Base-by-base conservation (phyloP, 1,140 invertebrate species). In the Druon quercuslanigerum region DNA sequence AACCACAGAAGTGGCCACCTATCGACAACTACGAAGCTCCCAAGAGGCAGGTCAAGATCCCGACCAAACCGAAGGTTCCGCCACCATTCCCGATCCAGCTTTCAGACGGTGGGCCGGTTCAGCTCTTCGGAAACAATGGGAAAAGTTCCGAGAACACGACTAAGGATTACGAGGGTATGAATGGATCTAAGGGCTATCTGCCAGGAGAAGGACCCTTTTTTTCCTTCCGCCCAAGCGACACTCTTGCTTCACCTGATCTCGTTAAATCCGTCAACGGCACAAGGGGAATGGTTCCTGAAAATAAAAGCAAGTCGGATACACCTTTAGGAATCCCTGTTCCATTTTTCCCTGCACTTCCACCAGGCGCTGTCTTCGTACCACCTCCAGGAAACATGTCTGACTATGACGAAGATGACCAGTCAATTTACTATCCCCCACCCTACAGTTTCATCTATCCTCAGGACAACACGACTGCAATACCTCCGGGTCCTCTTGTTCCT, bases 31-130 rank as follows among this genome's bases (percentile, higher is more conserved):
- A 96, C 87, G 92, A 95, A 87, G 96, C 96, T 52, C 96, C 96
- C 8, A 92, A 93, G 81, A 93, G 96, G 80, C 95, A 95, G 89
- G 95, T 97, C 81, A 96, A 96, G 88, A 92, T 96, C 83, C 95
- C 95, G 8, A 84, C 92, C 9, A 93, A 93, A 85, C 95, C 95
- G 0, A 94, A 94, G 88, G 93, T 97, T 82, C 96, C 96, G 89
- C 96, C 96, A 91, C 96, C 96, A 86, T 97, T 97, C 94, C 96
- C 96, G 83, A 94, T 97, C 87, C 96, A 96, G 90, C 93, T 97
- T 84, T 93, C 93, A 82, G 95, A 96, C 80, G 93, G 94, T 76
- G 96, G 96, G 80, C 96, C 96, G 78, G 92, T 96, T 82, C 93
- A 95, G 90, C 94, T 96, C 89, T 92, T 96, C 81, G 94, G 94